Evolutionary conservation across 2,888 invertebrate genomes (phyloP).

Genomic region (Eulithis testata): DNA sequence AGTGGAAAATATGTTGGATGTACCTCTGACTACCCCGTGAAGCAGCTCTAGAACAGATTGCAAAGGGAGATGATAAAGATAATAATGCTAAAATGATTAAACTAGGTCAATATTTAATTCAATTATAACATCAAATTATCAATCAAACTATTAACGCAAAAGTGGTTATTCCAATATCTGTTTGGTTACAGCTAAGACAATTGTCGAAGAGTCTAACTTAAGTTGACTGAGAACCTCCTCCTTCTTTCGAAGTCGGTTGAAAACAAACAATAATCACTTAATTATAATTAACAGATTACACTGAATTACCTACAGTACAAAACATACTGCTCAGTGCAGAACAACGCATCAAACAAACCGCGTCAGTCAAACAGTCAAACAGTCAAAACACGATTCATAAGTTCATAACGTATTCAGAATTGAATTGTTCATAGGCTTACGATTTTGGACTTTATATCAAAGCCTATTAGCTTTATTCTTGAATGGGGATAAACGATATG

Average conservation of each 20-base stretch:
- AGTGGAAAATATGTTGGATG: background rate
- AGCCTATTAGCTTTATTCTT: conserved; percentile 16
- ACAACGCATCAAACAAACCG: conserved; percentile 21
- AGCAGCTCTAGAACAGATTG: too few relatives aligned
- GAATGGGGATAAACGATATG: background rate
- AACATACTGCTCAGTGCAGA: conserved; percentile 6
- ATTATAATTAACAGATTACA: background rate
- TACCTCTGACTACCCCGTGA: background rate
- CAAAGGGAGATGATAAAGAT: too few relatives aligned
- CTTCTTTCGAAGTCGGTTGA: too few relatives aligned
- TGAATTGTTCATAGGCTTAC: conserved; percentile 9
- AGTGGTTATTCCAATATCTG: too few relatives aligned
- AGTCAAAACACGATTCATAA: conserved; percentile 22
- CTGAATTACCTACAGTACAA: background rate
- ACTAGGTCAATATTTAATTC: too few relatives aligned
- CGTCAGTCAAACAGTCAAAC: conserved; percentile 8
- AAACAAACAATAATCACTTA: background rate
- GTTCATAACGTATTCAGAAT: conserved; percentile 26
- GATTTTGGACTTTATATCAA: conserved; percentile 21
- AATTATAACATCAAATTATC: too few relatives aligned
- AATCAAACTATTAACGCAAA: too few relatives aligned
- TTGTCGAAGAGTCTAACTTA: too few relatives aligned
- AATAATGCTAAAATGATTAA: too few relatives aligned
- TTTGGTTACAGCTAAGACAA: too few relatives aligned
- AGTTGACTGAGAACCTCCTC: too few relatives aligned